phyloP scores from a whole-genome alignment of 2,797 vertebrate species.

The Sebastes steindachneri region DNA sequence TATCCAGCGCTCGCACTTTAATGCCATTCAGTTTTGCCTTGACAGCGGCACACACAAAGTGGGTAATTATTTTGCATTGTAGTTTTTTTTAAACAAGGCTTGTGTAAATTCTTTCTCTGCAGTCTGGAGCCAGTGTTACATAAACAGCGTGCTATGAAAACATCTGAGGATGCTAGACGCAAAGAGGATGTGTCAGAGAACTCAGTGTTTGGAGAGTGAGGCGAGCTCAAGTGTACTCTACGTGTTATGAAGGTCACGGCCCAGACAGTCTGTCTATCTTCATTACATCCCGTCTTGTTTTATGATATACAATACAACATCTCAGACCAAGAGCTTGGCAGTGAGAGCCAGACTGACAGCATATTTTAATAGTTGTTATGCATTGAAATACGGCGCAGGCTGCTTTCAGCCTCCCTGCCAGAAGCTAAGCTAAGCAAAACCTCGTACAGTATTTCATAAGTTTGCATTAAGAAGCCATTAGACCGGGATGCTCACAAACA shows the following conservation, averaged over 20 bases:
- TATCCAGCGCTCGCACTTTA: conserved; percentile 42
- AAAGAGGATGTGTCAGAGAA: conserved; percentile 58
- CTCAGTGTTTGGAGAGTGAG: conserved; percentile 45
- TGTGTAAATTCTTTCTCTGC: conserved; percentile 50
- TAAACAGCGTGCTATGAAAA: conserved; percentile 51
- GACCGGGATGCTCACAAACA: conserved; percentile 6
- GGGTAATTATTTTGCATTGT: conserved; percentile 66
- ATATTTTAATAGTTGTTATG: conserved; percentile 53
- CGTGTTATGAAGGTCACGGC: conserved; percentile 65
- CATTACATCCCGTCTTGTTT: conserved; percentile 58
- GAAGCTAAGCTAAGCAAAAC: conserved; percentile 19
- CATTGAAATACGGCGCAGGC: conserved; percentile 44
- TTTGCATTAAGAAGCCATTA: conserved; percentile 35
- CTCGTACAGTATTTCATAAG: conserved; percentile 24
- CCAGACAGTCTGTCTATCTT: conserved; percentile 62
- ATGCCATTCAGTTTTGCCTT: conserved; percentile 58
- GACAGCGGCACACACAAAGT: conserved; percentile 45
- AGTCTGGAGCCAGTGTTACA: conserved; percentile 51
- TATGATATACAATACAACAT: conserved; percentile 59
- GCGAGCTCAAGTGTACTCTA: conserved; percentile 34
- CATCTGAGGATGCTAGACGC: conserved; percentile 43
- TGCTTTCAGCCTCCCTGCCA: conserved; percentile 22
- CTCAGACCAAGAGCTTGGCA: conserved; percentile 33
- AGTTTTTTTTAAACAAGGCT: conserved; percentile 45
- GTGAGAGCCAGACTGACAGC: conserved; percentile 40